Evolutionary conservation across 1,140 invertebrate species (phyloP).

Genomic region (Bombus fervidus): DNA sequence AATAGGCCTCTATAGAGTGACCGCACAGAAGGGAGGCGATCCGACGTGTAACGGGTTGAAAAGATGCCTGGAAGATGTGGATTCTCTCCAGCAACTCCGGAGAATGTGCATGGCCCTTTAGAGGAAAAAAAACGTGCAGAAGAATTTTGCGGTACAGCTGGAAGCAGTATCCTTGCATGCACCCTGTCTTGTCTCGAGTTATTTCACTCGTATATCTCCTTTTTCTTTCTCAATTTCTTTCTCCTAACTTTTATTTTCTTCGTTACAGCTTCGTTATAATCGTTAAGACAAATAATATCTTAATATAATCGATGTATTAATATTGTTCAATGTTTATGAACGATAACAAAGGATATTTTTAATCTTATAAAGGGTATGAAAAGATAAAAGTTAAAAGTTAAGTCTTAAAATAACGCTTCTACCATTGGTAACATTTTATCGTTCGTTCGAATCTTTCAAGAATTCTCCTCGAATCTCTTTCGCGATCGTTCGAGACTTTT

Average conservation of each 20-base stretch:
- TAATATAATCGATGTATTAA: too few species aligned
- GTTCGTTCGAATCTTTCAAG: not conserved
- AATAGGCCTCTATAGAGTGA: conserved; percentile 69
- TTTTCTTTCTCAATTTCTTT: not conserved
- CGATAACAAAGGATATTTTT: not conserved
- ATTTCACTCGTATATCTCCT: not conserved
- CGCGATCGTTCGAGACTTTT: not conserved
- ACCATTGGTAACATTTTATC: not conserved
- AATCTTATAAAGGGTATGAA: not conserved
- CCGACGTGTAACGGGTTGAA: conserved; percentile 64
- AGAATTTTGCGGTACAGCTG: conserved; percentile 41
- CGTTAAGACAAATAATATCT: too few species aligned
- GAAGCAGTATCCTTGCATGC: conserved; percentile 2
- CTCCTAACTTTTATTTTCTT: not conserved
- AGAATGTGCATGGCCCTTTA: not conserved
- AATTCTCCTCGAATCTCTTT: not conserved
- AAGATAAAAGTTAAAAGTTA: not conserved
- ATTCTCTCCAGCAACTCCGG: conserved; percentile 45
- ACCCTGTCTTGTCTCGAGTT: conserved; percentile 9
- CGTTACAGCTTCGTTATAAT: not conserved
- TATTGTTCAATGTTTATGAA: not conserved
- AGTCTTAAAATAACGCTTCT: not conserved
- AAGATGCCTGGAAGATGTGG: conserved; percentile 26
- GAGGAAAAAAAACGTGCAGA: not conserved
- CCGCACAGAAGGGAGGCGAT: conserved; percentile 61